Percentiles rank a stretch among this genome's conserved stretches.
Conservation (phyloP, 2,888 invertebrate genomes). For the Zele albiditarsus region DNA sequence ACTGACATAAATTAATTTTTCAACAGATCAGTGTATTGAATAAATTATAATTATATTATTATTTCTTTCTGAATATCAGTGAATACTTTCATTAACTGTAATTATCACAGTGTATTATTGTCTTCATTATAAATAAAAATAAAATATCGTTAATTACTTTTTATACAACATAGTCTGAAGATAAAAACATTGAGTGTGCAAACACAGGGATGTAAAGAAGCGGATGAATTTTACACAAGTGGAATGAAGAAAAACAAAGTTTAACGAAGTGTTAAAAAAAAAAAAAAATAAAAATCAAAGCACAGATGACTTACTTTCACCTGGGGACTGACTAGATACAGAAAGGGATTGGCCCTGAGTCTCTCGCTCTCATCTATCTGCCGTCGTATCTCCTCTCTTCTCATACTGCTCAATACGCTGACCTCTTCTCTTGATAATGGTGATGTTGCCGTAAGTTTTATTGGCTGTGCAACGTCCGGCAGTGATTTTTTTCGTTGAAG, state of each 20-base stretch:
- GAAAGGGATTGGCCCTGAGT: constrained; percentile 93
- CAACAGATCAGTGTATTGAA: too few relatives aligned
- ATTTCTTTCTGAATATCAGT: too few relatives aligned
- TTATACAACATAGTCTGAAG: too few relatives aligned
- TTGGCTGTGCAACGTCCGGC: constrained; percentile 88
- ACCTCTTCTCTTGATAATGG: constrained; percentile 97
- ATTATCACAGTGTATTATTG: too few relatives aligned
- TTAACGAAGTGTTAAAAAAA: constrained; percentile 13
- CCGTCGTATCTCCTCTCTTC: constrained; percentile 94
- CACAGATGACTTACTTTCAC: constrained; percentile 85
- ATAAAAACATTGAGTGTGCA: too few relatives aligned
- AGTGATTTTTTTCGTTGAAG: constrained; percentile 96
- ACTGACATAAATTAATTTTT: too few relatives aligned
- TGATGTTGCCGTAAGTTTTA: constrained; percentile 85
- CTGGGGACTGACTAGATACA: constrained; percentile 97
- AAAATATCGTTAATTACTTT: too few relatives aligned
- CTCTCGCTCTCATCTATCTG: constrained; percentile 93
- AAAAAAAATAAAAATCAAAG: constrained; percentile 22
- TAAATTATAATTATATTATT: too few relatives aligned
- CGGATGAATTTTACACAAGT: background rate
- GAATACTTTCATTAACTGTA: too few relatives aligned
- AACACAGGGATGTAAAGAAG: too few relatives aligned
- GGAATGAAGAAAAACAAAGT: constrained; percentile 11
- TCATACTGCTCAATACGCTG: constrained; percentile 92
- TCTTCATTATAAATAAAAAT: too few relatives aligned